A percentile compares a stretch with the other conserved stretches of the same genome.
Conservation (phyloP, 2,888 invertebrate genomes). For the Brachypterus glaber region DNA sequence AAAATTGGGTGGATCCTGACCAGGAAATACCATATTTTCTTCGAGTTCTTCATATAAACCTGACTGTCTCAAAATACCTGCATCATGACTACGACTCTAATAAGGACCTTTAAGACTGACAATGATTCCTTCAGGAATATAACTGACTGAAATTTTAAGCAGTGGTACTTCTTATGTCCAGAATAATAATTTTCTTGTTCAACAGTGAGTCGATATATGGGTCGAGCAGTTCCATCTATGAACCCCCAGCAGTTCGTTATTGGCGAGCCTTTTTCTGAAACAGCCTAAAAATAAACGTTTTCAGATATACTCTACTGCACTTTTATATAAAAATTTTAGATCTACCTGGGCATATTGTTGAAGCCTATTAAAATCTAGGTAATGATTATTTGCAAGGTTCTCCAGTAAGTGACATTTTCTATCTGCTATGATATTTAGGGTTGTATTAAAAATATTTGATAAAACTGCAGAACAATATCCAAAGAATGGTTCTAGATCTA, state of each 20-base stretch:
- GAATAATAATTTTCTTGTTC: slow-evolving; percentile 20
- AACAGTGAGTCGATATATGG: slow-evolving; percentile 17
- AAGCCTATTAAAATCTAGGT: not conserved
- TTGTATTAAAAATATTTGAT: not conserved
- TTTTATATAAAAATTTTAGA: not conserved
- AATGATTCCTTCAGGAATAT: slow-evolving; percentile 20
- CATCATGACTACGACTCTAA: slow-evolving; percentile 20
- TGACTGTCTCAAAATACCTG: slow-evolving; percentile 20
- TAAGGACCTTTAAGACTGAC: slow-evolving; percentile 16
- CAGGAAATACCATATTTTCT: slow-evolving; percentile 9
- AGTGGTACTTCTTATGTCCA: slow-evolving; percentile 19
- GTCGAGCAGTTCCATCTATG: slow-evolving; percentile 18
- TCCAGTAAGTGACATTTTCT: not conserved
- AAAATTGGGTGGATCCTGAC: slow-evolving; percentile 13
- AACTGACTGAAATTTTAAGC: slow-evolving; percentile 21
- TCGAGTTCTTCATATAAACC: slow-evolving; percentile 17
- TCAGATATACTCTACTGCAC: no score
- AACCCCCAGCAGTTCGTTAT: slow-evolving; percentile 19
- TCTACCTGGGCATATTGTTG: not conserved
- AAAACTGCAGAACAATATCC: not conserved
- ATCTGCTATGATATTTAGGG: not conserved
- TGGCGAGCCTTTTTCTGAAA: slow-evolving; percentile 14
- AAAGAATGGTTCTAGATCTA: not conserved
- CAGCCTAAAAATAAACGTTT: slow-evolving; percentile 5
- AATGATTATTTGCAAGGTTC: not conserved